These are phyloP conservation scores for Eudyptes chrysolophus DNA, from an alignment of 2,113 vertebrate species.

Conservation along the genomic window DNA sequence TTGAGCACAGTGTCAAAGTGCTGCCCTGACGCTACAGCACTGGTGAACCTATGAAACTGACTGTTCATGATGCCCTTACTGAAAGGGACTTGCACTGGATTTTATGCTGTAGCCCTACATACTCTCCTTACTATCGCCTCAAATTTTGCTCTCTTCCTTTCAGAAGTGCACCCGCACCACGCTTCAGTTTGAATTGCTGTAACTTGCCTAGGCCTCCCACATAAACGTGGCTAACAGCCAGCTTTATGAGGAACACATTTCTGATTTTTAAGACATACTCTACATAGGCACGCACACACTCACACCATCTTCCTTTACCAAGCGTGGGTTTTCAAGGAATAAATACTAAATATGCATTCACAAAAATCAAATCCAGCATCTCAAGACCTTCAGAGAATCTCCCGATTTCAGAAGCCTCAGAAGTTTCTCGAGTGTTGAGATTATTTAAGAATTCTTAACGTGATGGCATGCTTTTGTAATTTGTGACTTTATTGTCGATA, in stretches of 20 bases:
- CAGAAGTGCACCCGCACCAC: background rate
- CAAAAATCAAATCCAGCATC: background rate
- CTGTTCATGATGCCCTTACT: background rate
- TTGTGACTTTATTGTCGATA: background rate
- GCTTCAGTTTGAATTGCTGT: background rate
- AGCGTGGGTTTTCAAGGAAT: background rate
- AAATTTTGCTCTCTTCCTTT: background rate
- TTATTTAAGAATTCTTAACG: background rate
- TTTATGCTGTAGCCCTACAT: background rate
- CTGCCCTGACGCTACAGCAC: background rate
- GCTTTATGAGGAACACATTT: background rate
- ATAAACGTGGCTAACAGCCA: background rate
- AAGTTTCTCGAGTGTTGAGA: background rate
- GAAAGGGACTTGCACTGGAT: background rate
- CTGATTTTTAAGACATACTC: background rate
- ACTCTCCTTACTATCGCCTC: background rate
- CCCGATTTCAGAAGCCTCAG: background rate
- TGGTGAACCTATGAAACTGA: background rate
- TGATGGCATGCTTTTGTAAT: background rate
- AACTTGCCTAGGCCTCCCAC: background rate
- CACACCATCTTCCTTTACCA: background rate
- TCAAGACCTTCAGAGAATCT: background rate
- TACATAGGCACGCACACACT: background rate
- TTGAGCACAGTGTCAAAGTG: fast-evolving
- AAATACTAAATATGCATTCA: background rate